Evolutionary conservation across 2,888 invertebrate genomes (phyloP).

Genomic region (Bedellia somnulentella): DNA sequence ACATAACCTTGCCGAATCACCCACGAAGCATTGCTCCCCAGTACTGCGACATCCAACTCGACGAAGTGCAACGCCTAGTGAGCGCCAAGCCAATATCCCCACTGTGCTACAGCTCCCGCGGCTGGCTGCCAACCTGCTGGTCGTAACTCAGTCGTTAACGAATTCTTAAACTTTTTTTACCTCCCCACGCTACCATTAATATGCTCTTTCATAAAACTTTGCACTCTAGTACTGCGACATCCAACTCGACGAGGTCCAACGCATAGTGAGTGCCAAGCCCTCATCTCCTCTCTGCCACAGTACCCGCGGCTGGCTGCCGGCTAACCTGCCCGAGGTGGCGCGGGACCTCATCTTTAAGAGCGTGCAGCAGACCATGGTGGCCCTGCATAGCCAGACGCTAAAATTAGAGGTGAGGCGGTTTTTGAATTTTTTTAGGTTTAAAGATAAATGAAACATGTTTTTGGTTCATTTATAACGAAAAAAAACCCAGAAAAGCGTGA

Average conservation of each 20-base stretch:
- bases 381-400: conserved; percentile 23
- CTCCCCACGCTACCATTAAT: background rate
- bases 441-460: background rate
- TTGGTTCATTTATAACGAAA: conserved; percentile 2
- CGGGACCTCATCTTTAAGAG: conserved; percentile 72
- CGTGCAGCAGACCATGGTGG: conserved; percentile 51
- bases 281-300: conserved; percentile 69
- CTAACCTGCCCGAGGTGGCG: conserved; percentile 68
- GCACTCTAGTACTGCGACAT: conserved; percentile 81
- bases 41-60: conserved; percentile 79
- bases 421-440: background rate
- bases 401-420: conserved; percentile 25
- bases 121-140: conserved; percentile 77
- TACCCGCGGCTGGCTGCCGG: conserved; percentile 78
- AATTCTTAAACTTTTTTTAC: too few species aligned
- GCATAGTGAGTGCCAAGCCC: conserved; percentile 67
- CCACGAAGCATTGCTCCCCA: too few species aligned
- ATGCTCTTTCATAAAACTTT: background rate
- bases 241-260: conserved; percentile 75
- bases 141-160: too few species aligned
- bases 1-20: too few species aligned
- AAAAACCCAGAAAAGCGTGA: too few species aligned
- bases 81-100: conserved; percentile 65
- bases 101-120: conserved; percentile 71
- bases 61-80: conserved; percentile 78